Evolutionary conservation across 1,140 invertebrate species (phyloP).

Genomic region (Drosophila rhopaloa): DNA sequence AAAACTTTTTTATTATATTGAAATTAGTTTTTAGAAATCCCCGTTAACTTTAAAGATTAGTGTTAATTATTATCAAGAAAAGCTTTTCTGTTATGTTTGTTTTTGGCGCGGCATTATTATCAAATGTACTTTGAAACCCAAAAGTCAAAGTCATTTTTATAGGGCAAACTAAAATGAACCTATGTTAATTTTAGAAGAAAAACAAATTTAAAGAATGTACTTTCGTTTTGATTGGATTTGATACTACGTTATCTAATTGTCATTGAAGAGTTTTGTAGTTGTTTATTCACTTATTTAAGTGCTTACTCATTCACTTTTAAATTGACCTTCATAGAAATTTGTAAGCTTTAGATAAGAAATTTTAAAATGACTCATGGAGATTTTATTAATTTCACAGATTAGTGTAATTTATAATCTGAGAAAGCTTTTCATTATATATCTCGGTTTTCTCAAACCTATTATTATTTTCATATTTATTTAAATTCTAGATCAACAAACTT

Average conservation of each 20-base stretch:
- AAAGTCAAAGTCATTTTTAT: conserved; percentile 3
- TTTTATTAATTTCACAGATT: neutral
- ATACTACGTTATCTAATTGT: neutral
- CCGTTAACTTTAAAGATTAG: neutral
- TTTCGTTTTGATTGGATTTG: neutral
- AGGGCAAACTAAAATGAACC: neutral
- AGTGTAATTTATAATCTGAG: too few relatives aligned
- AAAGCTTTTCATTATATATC: too few relatives aligned
- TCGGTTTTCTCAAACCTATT: too few relatives aligned
- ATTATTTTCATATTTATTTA: too few relatives aligned
- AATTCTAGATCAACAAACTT: too few relatives aligned
- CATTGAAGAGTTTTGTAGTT: neutral
- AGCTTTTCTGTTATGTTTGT: neutral
- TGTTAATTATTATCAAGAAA: neutral
- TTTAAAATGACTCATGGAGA: neutral
- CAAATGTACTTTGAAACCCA: neutral
- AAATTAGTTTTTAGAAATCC: neutral
- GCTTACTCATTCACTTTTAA: neutral
- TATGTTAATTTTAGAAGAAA: neutral
- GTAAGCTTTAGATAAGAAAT: neutral
- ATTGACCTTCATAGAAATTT: neutral
- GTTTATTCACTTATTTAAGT: neutral
- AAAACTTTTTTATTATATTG: neutral
- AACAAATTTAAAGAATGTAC: neutral
- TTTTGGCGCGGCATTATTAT: neutral